Conservation (phyloP, 2,113 vertebrate genomes). For the Pterocles gutturalis region DNA sequence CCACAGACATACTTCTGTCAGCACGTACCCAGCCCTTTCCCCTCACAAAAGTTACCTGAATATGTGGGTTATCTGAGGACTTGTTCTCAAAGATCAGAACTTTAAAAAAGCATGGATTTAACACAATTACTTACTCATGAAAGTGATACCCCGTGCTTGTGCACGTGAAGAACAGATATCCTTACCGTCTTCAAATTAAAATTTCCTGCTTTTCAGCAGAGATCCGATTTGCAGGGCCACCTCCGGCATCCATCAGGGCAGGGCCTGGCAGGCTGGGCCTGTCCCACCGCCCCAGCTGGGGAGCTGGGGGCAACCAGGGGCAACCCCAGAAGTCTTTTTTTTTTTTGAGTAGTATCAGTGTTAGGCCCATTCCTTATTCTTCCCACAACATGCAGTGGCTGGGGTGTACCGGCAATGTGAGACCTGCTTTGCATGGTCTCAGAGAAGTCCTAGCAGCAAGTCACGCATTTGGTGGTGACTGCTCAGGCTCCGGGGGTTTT, state of each 20-base stretch:
- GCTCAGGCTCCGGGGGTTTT: neutral
- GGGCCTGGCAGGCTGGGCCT: neutral
- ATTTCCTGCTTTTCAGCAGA: rapidly evolving
- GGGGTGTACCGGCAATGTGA: rapidly evolving
- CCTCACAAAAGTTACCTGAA: neutral
- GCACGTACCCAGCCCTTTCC: neutral
- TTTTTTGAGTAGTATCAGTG: neutral
- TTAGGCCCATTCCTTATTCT: neutral
- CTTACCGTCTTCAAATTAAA: rapidly evolving
- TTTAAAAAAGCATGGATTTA: neutral
- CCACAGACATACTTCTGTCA: neutral
- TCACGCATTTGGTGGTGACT: neutral
- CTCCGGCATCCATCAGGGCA: rapidly evolving
- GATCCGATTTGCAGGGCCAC: neutral
- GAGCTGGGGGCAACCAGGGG: neutral
- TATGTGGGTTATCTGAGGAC: neutral
- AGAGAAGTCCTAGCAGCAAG: neutral
- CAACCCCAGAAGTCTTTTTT: neutral
- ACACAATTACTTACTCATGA: neutral
- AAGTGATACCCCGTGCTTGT: neutral
- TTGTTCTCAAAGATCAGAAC: neutral
- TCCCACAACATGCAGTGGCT: rapidly evolving
- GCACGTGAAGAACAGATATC: neutral
- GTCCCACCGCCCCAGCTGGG: rapidly evolving
- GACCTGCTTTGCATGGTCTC: neutral